Base-by-base conservation (phyloP, 2,797 vertebrate species). In the Neoniphon sammara region DNA sequence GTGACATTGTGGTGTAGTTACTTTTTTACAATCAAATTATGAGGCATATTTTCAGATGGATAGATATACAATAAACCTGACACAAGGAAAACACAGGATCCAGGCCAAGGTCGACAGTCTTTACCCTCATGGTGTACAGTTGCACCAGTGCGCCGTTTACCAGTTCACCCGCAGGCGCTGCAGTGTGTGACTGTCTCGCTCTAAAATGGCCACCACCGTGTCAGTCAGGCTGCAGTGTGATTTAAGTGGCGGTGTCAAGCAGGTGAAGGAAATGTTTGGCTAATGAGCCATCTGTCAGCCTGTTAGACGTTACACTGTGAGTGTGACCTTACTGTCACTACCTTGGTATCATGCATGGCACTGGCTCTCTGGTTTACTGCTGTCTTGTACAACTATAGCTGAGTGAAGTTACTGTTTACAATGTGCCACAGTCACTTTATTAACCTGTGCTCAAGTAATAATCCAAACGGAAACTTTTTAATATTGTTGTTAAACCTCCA, bases 271-370 rank as follows among this genome's bases (percentile, higher is more conserved):
- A 81, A 76, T 61, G 17, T 82, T 84, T 81, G 18, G 58, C 72
- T 83, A 77, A 78, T 69, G 71, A 83, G 73, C 47, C 76, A 73
- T 75, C 53, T 80, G 70, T 72, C 63, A 49, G 69, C 54, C 46
- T 31, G 56, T 47, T 46, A 47, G 66, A 75, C 49, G 42, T 30
- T 74, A 25, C 74, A 66, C 53, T 52, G 47, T 77, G 50, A 66
- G 52, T 71, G 27, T 60, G 34, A 66, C 71, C 65, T 62, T 47
- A 44, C 36, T 63, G 54, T 58, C 75, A 57, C 49, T 55, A 49
- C 64, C 57, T 53, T 34, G 30, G 39, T 60, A 25, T 14, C 39
- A 77, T 78, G 75, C 66, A 84, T 72, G 30, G 11, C 58, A 0
- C 31, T 30, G 55, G n/a, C 50, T 21, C 69, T 73, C 21, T 36